phyloP scores from a whole-genome alignment of 2,797 vertebrate species.

The Triplophysa bombifrons region DNA sequence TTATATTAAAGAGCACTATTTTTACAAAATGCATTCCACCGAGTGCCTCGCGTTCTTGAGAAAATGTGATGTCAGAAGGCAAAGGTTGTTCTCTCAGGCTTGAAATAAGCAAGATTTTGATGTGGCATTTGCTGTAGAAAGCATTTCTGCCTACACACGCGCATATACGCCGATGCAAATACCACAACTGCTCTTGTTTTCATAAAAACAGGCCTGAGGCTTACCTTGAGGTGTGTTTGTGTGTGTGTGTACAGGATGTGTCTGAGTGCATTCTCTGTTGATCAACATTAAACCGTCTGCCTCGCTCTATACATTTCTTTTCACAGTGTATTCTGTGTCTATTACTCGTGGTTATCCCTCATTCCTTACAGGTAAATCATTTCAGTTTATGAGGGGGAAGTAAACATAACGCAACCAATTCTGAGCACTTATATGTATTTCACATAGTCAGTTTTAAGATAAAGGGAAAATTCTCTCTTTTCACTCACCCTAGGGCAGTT shows the following conservation, averaged over 20 bases:
- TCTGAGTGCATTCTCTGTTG: conserved; percentile 43
- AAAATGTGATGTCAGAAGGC: conserved; percentile 2
- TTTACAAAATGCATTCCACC: conserved; percentile 88
- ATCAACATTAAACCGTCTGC: conserved; percentile 22
- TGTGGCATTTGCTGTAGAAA: conserved; percentile 29
- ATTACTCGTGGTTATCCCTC: background rate
- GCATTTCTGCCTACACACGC: conserved; percentile 4
- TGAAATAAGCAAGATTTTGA: conserved; percentile 8
- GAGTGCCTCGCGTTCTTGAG: conserved; percentile 68
- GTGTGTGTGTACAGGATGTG: conserved; percentile 47
- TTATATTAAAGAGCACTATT: conserved; percentile 99
- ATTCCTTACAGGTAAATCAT: background rate
- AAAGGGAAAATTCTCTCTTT: background rate
- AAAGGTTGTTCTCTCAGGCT: conserved; percentile 11
- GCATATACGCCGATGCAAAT: conserved; percentile 12
- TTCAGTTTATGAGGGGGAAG: background rate
- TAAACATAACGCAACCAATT: background rate
- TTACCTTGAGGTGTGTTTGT: conserved; percentile 36
- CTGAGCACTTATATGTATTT: background rate
- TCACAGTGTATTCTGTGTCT: background rate
- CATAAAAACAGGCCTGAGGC: conserved; percentile 46
- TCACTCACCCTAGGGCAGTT: background rate
- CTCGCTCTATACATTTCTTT: conserved; percentile 4
- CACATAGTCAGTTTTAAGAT: background rate
- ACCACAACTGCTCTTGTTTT: conserved; percentile 49